Conservation (phyloP, 2,113 vertebrate genomes). For the Podarcis raffonei region DNA sequence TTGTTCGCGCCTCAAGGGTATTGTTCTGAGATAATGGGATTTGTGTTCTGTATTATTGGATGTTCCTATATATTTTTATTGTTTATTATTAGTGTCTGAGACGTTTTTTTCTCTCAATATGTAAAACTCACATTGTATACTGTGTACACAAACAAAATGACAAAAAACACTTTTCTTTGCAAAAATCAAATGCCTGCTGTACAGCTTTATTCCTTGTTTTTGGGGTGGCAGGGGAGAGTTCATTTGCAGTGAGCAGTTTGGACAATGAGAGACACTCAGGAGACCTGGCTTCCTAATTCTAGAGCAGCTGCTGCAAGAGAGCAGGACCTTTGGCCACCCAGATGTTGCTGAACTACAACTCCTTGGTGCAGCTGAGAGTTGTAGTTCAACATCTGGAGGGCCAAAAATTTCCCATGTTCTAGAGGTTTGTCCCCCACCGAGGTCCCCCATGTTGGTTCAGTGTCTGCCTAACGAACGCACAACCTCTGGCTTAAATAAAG, state of each 20-base stretch:
- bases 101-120: constrained; percentile 58
- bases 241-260: background rate
- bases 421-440: background rate
- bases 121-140: constrained; percentile 65
- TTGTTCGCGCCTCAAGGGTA: constrained; percentile 62
- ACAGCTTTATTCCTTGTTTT: constrained; percentile 27
- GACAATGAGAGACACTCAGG: too few relatives aligned
- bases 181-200: constrained; percentile 38
- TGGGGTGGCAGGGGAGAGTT: background rate
- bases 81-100: constrained; percentile 55
- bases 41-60: constrained; percentile 56
- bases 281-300: too few relatives aligned
- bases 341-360: background rate
- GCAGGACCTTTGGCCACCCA: too few relatives aligned
- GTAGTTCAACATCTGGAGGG: too few relatives aligned
- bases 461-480: background rate
- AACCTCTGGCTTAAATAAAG: background rate
- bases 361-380: too few relatives aligned
- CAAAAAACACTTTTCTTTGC: constrained; percentile 56
- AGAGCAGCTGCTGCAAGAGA: too few relatives aligned
- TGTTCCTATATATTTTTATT: constrained; percentile 61
- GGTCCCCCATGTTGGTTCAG: background rate
- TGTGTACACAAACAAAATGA: constrained; percentile 60
- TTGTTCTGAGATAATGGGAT: constrained; percentile 61
- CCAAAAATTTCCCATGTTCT: too few relatives aligned